A percentile compares a stretch with the other conserved stretches of the same genome.
These are phyloP conservation scores for Thymallus thymallus DNA, from an alignment of 2,113 vertebrate species.

Conservation along the genomic window DNA sequence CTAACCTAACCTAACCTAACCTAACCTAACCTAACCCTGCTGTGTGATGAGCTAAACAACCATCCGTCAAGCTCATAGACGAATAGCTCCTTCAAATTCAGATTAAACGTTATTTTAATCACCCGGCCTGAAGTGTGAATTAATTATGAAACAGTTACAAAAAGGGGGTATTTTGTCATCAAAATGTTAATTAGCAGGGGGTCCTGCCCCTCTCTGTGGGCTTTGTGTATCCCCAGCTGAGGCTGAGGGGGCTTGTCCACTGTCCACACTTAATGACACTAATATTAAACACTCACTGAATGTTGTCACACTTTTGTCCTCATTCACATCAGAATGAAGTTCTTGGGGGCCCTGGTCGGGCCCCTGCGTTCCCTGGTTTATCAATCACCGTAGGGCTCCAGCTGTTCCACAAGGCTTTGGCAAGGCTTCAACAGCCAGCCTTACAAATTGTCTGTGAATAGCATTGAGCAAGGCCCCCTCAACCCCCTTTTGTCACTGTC, in stretches of 20 bases:
- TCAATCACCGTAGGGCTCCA: slow-evolving; percentile 97
- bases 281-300: slow-evolving; percentile 90
- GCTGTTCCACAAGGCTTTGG: slow-evolving; percentile 95
- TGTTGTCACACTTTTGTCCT: slow-evolving; percentile 95
- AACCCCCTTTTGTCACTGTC: slow-evolving; percentile 91
- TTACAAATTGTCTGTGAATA: slow-evolving; percentile 99
- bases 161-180: slow-evolving; percentile 72
- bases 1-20: too few species aligned
- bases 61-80: neutral
- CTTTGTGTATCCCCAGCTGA: slow-evolving; percentile 88
- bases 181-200: slow-evolving; percentile 78
- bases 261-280: slow-evolving; percentile 93
- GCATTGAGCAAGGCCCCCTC: slow-evolving; percentile 84
- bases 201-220: slow-evolving; percentile 85
- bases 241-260: slow-evolving; percentile 83
- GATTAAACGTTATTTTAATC: slow-evolving; percentile 61
- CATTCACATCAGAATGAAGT: slow-evolving; percentile 97
- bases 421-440: slow-evolving; percentile 90
- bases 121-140: slow-evolving; percentile 62
- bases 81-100: slow-evolving; percentile 31
- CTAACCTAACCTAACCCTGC: too few species aligned
- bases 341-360: slow-evolving; percentile 80
- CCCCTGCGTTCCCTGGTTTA: slow-evolving; percentile 73
- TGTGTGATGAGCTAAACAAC: neutral
- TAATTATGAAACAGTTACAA: slow-evolving; percentile 70